A percentile compares a stretch with the other conserved stretches of the same genome.
Conservation (phyloP, 2,797 vertebrate species). For the Sebastes matsubarae region DNA sequence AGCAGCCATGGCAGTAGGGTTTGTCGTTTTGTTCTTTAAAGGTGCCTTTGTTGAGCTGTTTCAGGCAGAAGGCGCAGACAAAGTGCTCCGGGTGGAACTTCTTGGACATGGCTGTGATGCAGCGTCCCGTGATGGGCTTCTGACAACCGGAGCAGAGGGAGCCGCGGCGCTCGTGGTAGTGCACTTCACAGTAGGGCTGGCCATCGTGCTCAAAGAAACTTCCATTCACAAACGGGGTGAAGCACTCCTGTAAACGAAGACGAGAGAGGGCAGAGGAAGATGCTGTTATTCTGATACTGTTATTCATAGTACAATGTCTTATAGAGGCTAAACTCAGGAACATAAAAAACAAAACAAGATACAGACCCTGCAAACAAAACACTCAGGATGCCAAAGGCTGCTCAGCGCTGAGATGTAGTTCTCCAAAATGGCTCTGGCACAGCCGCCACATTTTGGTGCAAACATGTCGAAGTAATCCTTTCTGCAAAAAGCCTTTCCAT, state of each 20-base stretch:
- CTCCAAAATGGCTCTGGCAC: conserved; percentile 95
- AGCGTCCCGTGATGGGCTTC: conserved; percentile 98
- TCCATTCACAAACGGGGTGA: conserved; percentile 95
- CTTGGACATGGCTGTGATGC: conserved; percentile 97
- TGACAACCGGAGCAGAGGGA: conserved; percentile 98
- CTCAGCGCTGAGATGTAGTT: conserved; percentile 99
- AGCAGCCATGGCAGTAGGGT: conserved; percentile 98
- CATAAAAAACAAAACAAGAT: background rate
- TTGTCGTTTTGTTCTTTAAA: conserved; percentile 99
- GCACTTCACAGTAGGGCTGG: conserved; percentile 98
- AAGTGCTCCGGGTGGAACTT: conserved; percentile 99
- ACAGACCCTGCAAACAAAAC: conserved; percentile 97
- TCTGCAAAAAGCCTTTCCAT: conserved; percentile 97
- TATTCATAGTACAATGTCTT: background rate
- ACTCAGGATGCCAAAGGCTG: conserved; percentile 97
- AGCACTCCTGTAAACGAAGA: conserved; percentile 88
- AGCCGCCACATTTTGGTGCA: conserved; percentile 97
- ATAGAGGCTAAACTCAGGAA: background rate
- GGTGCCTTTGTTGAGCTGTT: conserved; percentile 99
- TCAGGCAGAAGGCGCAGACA: conserved; percentile 98
- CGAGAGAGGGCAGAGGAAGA: background rate
- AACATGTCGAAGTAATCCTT: conserved; percentile 99
- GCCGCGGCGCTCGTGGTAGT: conserved; percentile 96
- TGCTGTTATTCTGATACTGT: background rate
- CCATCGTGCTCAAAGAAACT: conserved; percentile 98